These are phyloP conservation scores for Adelognathus sp. DNA, from an alignment of 2,888 invertebrate species.

Conservation along the genomic window DNA sequence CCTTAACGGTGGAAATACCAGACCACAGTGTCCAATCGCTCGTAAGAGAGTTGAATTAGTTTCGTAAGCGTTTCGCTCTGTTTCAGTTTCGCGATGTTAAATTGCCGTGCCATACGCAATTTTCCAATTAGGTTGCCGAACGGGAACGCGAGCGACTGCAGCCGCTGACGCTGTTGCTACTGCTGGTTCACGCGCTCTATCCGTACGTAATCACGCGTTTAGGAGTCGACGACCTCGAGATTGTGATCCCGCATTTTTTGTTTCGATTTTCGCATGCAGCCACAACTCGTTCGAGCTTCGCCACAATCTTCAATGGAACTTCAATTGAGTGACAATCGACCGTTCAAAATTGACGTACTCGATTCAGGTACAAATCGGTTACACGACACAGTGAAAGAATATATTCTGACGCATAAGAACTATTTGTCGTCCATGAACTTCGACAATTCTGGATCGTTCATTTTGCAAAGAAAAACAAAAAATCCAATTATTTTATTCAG, in stretches of 20 bases:
- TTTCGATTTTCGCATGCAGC: neutral
- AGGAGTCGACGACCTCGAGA: slow-evolving; percentile 28
- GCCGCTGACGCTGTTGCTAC: neutral
- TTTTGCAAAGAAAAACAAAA: too few species aligned
- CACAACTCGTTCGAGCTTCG: neutral
- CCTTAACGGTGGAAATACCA: slow-evolving; percentile 57
- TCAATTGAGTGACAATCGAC: neutral
- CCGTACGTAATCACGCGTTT: slow-evolving; percentile 25
- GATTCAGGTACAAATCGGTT: too few species aligned
- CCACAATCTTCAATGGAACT: neutral
- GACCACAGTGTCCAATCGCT: slow-evolving; percentile 51
- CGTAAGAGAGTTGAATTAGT: slow-evolving; percentile 62
- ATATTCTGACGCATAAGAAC: too few species aligned
- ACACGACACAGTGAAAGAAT: too few species aligned
- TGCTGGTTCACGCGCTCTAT: neutral
- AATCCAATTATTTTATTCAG: too few species aligned
- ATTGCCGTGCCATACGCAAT: slow-evolving; percentile 63
- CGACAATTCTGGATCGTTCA: too few species aligned
- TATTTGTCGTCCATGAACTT: too few species aligned
- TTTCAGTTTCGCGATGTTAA: slow-evolving; percentile 62
- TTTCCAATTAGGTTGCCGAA: slow-evolving; percentile 65
- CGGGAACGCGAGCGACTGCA: slow-evolving; percentile 39
- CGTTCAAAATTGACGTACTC: neutral
- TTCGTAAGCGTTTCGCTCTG: slow-evolving; percentile 64
- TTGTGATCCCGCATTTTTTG: neutral